Base-by-base conservation (phyloP, 2,888 invertebrate species). In the Leucoma salicis region DNA sequence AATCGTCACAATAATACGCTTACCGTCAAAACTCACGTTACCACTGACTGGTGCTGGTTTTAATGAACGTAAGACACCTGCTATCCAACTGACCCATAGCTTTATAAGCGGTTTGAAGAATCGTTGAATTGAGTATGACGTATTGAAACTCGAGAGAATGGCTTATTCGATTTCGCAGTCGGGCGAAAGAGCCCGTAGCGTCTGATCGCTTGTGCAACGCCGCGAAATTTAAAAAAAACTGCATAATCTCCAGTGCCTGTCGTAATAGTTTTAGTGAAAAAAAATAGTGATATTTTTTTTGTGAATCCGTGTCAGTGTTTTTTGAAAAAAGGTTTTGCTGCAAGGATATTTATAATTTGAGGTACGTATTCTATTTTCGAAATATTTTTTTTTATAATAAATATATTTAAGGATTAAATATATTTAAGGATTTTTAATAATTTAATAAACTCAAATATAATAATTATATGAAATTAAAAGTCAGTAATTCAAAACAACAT, bases 171-270 rank as follows among this genome's bases (percentile, higher is more conserved):
- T n/a, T 27, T 21, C 21, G 32, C 37, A 42, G 42, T 42, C 32
- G 36, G 42, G 42, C 42, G 16, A 14, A n/a, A 11, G 27, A 27
- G 42, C 37, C 37, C 42, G 33, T 10, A 8, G 33, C 35, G 36
- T 13, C 11, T 12, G 13, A 15, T 31, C 42, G 42, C 31, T 5
- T 6, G 4, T 27, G 3, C 10, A 11, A 13, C 14, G 13, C 24
- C 14, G 34, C n/a, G 34, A 35, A 25, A 25, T 16, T 10, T n/a
- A 13, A n/a, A 35, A 35, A 14, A 25, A 35, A 24, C 24, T 13
- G 25, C 2, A 29, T 10, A 27, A 27, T 27, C 10, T 14, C 6
- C 21, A 13, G 13, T 12, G 11, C 21, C 13, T 21, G 33, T 21
- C 18, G 21, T 32, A 32, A 32, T 13, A 33, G 33, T 33, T 33